Evolutionary conservation across 2,113 vertebrate species (phyloP).

Genomic region (Vireo altiloquus): DNA sequence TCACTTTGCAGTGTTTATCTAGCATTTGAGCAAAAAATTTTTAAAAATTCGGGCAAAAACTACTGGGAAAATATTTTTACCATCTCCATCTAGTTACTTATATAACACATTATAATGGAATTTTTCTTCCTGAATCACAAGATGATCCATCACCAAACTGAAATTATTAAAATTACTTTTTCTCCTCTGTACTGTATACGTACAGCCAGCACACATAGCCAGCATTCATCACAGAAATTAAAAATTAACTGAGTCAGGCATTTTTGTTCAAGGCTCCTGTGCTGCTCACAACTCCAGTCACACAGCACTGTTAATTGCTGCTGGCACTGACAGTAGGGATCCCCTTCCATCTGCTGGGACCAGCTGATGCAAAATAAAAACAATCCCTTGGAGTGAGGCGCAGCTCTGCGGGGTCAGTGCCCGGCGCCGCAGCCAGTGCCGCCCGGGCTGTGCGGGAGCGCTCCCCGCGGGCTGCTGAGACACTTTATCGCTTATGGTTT

Average conservation of each 20-base stretch:
- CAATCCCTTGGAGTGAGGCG: background rate
- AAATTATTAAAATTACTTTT: background rate
- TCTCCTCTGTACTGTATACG: background rate
- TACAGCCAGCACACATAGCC: background rate
- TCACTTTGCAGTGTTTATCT: background rate
- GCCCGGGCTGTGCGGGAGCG: background rate
- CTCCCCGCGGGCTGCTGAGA: background rate
- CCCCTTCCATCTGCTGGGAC: constrained; percentile 15
- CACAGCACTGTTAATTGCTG: background rate
- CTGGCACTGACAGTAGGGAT: background rate
- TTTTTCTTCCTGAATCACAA: background rate
- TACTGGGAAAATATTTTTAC: background rate
- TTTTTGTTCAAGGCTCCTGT: background rate
- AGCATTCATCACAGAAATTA: background rate
- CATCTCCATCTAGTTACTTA: background rate
- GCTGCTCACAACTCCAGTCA: background rate
- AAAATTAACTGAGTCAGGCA: constrained; percentile 34
- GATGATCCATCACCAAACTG: background rate
- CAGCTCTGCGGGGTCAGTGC: background rate
- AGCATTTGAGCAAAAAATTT: background rate
- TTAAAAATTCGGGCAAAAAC: background rate
- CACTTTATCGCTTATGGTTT: rapidly evolving
- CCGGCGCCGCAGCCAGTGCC: background rate
- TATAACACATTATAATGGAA: background rate
- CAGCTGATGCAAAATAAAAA: background rate